Conservation (phyloP, 92 coral and sea anemone genomes). For the Montipora capitata region DNA sequence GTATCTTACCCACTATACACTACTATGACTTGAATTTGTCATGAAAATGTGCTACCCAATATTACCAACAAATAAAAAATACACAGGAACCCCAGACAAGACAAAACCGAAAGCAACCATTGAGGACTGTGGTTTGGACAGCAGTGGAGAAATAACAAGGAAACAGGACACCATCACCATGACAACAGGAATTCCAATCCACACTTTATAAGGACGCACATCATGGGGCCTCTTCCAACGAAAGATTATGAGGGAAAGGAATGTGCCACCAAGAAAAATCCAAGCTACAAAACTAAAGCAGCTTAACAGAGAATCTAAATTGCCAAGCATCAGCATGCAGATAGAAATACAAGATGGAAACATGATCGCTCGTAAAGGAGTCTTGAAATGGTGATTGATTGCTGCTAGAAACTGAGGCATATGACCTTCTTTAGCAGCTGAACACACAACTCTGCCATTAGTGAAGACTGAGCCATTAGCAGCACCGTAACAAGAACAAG, state of each 20-base stretch:
- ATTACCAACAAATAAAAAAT: constrained; percentile 68
- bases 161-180: constrained; percentile 82
- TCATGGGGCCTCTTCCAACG: constrained; percentile 81
- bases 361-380: constrained; percentile 90
- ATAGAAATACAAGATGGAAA: constrained; percentile 93
- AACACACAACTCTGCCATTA: constrained; percentile 88
- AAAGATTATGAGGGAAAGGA: constrained; percentile 78
- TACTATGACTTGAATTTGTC: no score
- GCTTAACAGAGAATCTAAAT: constrained; percentile 82
- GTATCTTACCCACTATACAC: no score
- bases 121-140: constrained; percentile 81
- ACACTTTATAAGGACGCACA: constrained; percentile 83
- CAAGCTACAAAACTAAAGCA: constrained; percentile 90
- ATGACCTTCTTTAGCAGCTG: constrained; percentile 90
- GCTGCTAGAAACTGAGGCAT: constrained; percentile 85
- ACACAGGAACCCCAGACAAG: constrained; percentile 82
- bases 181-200: constrained; percentile 82
- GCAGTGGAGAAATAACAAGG: constrained; percentile 81
- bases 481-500: constrained; percentile 94
- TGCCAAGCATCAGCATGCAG: constrained; percentile 83
- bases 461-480: constrained; percentile 93
- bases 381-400: constrained; percentile 65
- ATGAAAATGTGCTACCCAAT: neutral
- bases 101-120: constrained; percentile 77
- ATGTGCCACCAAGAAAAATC: constrained; percentile 86